Base-by-base conservation (phyloP, 2,888 invertebrate genomes). In the Athrips mouffetella region DNA sequence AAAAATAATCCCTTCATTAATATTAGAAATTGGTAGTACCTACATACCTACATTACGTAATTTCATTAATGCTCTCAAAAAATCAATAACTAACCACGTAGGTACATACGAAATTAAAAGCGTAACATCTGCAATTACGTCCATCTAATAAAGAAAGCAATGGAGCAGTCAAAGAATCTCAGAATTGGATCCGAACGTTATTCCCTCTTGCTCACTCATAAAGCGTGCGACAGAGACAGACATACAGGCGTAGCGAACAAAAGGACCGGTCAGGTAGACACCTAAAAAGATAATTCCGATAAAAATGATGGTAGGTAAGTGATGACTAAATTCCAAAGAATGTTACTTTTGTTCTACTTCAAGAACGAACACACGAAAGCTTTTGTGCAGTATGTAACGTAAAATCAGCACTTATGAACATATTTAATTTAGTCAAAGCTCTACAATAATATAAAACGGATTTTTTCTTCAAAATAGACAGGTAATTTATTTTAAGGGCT, bases 201-300 rank as follows among this genome's bases (percentile, higher is more conserved):
- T 52, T 54, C 57, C 54, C 45, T 52, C 58, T 55, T 52, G 41
- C 48, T 57, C 53, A 35, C 55, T 53, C 53, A 21, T 41, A 23
- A 18, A 15, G 40, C 23, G 55, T 49, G 46, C 45, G 64, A 60
- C 54, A 47, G 64, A 63, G 65, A 66, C 53, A 54, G 60, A 58
- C 11, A 53, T 37, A 58, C 52, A 50, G 40, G 46, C 52, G 59
- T 52, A 58, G 52, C 55, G 62, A 63, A 67, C 67, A 71, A 67
- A 69, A 65, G 65, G 65, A 57, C 59, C 57, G 65, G 65, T 65
- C 71, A 73, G 71, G 73, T 74, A 72, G 63, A 65, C 65, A 65
- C 62, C 64, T 59, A 63, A 61, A 63, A 63, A 61, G 59, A 55
- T 58, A 55, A 55, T 59, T 59, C 62, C 51, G 48, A 53, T 54